phyloP scores from a whole-genome alignment of 2,113 vertebrate species.

The Trematocara zebra region DNA sequence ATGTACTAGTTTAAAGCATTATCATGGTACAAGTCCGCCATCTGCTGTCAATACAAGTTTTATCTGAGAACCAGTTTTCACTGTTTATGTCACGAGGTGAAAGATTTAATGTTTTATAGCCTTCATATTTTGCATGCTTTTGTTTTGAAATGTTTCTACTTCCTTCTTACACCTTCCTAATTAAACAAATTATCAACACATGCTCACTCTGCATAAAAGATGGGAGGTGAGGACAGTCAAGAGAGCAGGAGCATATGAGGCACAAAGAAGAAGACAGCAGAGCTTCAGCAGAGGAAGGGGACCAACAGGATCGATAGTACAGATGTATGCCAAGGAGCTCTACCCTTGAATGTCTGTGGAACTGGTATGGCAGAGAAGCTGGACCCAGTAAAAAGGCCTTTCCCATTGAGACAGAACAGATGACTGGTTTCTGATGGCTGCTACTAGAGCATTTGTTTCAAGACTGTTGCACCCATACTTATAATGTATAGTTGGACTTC shows the following conservation, averaged over 20 bases:
- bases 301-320: background rate
- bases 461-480: background rate
- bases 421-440: background rate
- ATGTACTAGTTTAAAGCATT: background rate
- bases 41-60: slow-evolving; percentile 4
- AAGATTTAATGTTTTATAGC: background rate
- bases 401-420: background rate
- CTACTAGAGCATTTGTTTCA: background rate
- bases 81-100: background rate
- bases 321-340: background rate
- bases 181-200: background rate
- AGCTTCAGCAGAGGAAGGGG: background rate
- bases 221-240: background rate
- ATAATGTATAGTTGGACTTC: background rate
- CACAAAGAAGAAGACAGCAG: background rate
- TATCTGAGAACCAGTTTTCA: background rate
- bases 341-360: background rate
- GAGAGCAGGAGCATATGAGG: background rate
- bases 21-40: slow-evolving; percentile 25
- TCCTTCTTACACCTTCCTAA: background rate
- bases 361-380: background rate
- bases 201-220: background rate
- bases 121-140: background rate
- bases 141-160: background rate
- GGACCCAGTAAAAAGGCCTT: background rate